Percentiles rank a stretch among this genome's conserved stretches.
phyloP scores from a whole-genome alignment of 2,888 invertebrate species.

The Cistogaster globosa region DNA sequence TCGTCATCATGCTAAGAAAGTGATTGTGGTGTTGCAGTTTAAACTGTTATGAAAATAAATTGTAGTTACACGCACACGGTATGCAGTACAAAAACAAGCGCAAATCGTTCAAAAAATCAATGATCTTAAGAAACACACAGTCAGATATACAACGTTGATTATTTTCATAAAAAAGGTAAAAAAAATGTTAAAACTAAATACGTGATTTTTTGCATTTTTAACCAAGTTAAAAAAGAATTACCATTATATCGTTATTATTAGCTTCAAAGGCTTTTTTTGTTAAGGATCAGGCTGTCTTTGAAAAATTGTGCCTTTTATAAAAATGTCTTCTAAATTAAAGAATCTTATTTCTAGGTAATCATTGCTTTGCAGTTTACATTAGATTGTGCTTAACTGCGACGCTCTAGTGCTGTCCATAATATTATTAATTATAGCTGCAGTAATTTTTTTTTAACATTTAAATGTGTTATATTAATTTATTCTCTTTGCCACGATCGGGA shows the following conservation, averaged over 20 bases:
- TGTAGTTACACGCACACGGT: slow-evolving; percentile 81
- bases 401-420: slow-evolving; percentile 10
- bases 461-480: slow-evolving; percentile 45
- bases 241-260: slow-evolving; percentile 19
- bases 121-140: slow-evolving; percentile 43
- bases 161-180: slow-evolving; percentile 23
- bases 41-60: slow-evolving; percentile 76
- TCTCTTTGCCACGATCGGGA: background rate
- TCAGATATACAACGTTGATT: slow-evolving; percentile 40
- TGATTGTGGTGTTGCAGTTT: slow-evolving; percentile 39
- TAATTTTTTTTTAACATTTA: slow-evolving; percentile 9
- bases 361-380: background rate
- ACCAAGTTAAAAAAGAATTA: slow-evolving; percentile 28
- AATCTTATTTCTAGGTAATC: background rate
- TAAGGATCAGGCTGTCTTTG: background rate
- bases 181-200: slow-evolving; percentile 53
- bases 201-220: slow-evolving; percentile 60
- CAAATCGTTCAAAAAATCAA: slow-evolving; percentile 66
- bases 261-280: background rate
- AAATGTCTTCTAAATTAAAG: slow-evolving; percentile 11
- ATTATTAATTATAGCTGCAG: slow-evolving; percentile 65
- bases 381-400: background rate
- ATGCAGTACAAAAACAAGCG: slow-evolving; percentile 63
- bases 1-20: slow-evolving; percentile 34
- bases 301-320: slow-evolving; percentile 10